These are phyloP conservation scores for Alouatta palliata DNA, from an alignment of 2,113 vertebrate species.

Conservation along the genomic window DNA sequence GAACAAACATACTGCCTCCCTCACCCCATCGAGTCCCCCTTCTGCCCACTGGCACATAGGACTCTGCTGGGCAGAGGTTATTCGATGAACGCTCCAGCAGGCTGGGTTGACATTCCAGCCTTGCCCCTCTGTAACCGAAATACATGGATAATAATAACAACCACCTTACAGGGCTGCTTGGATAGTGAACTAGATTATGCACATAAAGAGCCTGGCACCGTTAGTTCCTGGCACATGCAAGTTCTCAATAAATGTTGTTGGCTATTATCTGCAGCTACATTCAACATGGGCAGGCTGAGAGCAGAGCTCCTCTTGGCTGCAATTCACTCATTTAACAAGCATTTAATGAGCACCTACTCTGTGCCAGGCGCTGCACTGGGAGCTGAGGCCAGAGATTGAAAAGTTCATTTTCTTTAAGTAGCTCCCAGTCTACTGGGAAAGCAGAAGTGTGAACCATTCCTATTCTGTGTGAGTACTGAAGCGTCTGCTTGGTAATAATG, in stretches of 20 bases:
- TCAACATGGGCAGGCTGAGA: not conserved
- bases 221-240: not conserved
- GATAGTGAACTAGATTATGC: not conserved
- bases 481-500: not conserved
- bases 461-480: not conserved
- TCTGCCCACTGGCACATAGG: not conserved
- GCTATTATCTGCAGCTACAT: not conserved
- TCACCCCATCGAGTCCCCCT: too few relatives aligned
- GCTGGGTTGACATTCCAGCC: not conserved
- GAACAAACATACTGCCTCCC: not conserved
- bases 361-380: not conserved
- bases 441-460: not conserved
- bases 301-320: slow-evolving; percentile 1
- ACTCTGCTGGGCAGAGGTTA: not conserved
- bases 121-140: not conserved
- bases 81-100: accelerated
- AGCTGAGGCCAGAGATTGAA: not conserved
- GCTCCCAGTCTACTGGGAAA: not conserved
- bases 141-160: too few relatives aligned
- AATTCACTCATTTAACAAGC: slow-evolving; percentile 36
- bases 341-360: slow-evolving; percentile 49
- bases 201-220: not conserved
- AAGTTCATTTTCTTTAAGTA: slow-evolving; percentile 55
- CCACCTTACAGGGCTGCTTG: not conserved
- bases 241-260: not conserved